These are phyloP conservation scores for Saxidomus purpurata DNA, from an alignment of 1,140 invertebrate species.

Conservation along the genomic window DNA sequence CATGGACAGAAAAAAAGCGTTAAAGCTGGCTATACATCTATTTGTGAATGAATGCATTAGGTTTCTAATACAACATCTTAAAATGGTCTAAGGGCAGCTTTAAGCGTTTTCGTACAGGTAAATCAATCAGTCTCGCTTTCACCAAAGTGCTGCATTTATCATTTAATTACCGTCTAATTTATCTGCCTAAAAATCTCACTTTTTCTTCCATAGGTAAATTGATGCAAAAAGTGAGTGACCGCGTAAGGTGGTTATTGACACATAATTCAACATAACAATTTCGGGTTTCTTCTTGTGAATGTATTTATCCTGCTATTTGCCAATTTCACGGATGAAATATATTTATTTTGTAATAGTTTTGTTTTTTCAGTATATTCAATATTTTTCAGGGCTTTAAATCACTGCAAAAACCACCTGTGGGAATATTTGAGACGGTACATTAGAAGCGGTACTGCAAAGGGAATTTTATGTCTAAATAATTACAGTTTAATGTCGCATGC, in stretches of 20 bases:
- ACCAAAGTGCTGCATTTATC: too few relatives aligned
- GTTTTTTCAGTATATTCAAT: not conserved
- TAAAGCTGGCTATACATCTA: too few relatives aligned
- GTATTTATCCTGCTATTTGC: not conserved
- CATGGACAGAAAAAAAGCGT: too few relatives aligned
- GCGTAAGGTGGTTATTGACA: not conserved
- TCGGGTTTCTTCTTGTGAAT: not conserved
- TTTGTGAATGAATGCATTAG: too few relatives aligned
- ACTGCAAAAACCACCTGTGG: constrained; percentile 10
- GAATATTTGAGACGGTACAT: not conserved
- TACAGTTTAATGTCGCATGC: not conserved
- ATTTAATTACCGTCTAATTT: too few relatives aligned
- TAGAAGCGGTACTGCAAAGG: not conserved
- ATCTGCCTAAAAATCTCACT: too few relatives aligned
- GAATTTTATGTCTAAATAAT: not conserved
- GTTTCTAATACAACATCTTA: too few relatives aligned
- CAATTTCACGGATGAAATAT: constrained; percentile 24
- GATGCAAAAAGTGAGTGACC: constrained; percentile 7
- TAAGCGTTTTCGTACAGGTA: too few relatives aligned
- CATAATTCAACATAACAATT: not conserved
- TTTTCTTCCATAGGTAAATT: too few relatives aligned
- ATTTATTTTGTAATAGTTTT: not conserved
- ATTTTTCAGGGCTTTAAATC: not conserved
- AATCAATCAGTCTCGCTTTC: too few relatives aligned
- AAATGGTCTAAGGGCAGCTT: too few relatives aligned